A percentile compares a stretch with the other conserved stretches of the same genome.
These are phyloP conservation scores for Lochmaea crataegi DNA, from an alignment of 2,888 invertebrate species.

Conservation along the genomic window DNA sequence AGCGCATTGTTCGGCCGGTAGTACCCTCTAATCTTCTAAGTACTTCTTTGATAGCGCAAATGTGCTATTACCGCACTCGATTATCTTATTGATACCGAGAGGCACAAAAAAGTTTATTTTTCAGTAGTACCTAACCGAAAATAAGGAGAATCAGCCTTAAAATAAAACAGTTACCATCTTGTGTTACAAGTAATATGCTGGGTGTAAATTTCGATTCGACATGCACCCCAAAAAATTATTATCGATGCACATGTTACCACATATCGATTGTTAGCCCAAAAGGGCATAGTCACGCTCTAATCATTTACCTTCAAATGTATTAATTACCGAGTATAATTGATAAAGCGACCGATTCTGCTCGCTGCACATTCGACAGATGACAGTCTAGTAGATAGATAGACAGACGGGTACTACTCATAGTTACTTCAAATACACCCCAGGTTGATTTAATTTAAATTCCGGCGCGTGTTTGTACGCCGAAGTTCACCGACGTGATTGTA, in stretches of 20 bases:
- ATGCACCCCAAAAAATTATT: conserved; percentile 7
- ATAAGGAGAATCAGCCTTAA: too few relatives aligned
- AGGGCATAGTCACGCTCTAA: conserved; percentile 59
- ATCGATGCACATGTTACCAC: conserved; percentile 37
- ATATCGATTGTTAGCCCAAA: conserved; percentile 53
- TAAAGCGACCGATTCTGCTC: conserved; percentile 46
- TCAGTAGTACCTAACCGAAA: too few relatives aligned
- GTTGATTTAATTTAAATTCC: neutral
- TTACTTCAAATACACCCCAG: neutral
- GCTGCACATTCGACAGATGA: conserved; percentile 42
- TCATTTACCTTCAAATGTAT: conserved; percentile 62
- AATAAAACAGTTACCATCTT: neutral
- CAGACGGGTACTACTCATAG: conserved; percentile 9
- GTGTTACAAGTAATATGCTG: neutral
- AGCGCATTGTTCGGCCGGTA: conserved; percentile 44
- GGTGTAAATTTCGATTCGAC: neutral
- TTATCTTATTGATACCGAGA: conserved; percentile 36
- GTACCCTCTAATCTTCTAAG: conserved; percentile 30
- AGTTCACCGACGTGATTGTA: conserved; percentile 37
- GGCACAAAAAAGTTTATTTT: neutral
- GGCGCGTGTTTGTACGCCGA: conserved; percentile 17
- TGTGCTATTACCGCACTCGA: conserved; percentile 55
- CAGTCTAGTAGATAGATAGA: conserved; percentile 14
- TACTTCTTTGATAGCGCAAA: conserved; percentile 45
- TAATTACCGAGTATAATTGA: conserved; percentile 61